Evolutionary conservation across 2,797 vertebrate species (phyloP).

Genomic region (Xerus rutilus): DNA sequence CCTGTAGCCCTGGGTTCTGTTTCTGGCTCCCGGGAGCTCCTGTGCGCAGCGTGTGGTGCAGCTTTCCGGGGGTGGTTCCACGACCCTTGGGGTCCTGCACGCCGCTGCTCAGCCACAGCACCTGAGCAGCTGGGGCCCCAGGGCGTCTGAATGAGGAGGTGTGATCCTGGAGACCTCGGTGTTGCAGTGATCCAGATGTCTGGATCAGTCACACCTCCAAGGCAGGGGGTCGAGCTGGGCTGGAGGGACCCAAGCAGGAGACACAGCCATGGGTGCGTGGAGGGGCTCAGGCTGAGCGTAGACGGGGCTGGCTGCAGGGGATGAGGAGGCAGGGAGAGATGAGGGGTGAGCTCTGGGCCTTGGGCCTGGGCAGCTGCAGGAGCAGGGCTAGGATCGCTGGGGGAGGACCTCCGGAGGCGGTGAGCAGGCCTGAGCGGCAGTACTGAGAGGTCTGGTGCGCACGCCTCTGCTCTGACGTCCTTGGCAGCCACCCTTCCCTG

Average conservation of each 20-base stretch:
- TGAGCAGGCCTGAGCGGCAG: rapidly evolving
- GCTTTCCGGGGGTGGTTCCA: no score
- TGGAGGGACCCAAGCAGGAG: not conserved
- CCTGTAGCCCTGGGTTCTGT: no score
- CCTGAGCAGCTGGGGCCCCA: no score
- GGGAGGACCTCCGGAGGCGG: not conserved
- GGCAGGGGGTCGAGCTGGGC: not conserved
- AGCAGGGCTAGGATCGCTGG: not conserved
- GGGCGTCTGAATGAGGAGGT: not conserved
- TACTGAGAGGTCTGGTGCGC: not conserved
- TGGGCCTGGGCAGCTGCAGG: not conserved
- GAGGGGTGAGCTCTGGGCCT: not conserved
- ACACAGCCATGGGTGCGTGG: not conserved
- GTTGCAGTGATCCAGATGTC: no score
- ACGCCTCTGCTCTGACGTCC: no score
- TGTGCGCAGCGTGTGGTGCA: not conserved
- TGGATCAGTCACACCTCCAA: not conserved
- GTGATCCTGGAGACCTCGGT: not conserved
- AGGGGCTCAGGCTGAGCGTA: not conserved
- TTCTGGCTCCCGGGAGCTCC: not conserved
- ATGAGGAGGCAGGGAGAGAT: no score
- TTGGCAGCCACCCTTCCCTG: not conserved
- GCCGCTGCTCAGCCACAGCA: not conserved
- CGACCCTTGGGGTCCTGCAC: no score
- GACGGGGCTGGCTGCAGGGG: not conserved